Base-by-base conservation (phyloP, 2,888 invertebrate genomes). In the Cancer borealis region DNA sequence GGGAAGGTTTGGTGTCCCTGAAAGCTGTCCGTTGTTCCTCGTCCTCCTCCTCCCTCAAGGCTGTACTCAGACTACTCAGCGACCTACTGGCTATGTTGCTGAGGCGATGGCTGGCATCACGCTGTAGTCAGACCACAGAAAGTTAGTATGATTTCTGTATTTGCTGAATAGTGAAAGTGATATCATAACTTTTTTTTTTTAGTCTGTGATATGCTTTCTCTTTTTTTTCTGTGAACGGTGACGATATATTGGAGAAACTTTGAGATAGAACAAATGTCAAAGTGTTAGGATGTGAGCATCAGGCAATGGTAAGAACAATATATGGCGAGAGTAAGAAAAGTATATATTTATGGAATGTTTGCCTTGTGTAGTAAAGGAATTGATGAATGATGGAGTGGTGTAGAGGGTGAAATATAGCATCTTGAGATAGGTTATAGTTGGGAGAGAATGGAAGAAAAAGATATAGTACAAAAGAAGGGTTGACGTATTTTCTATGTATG, bases 101-200 rank as follows among this genome's bases (percentile, higher is more conserved):
- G 84, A 94, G 73, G 17, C 94, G 73, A 66, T 94, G 94, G 87
- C 54, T 94, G 60, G 94, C 94, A 92, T 94, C 94, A 21, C 89
- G 89, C 89, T 90, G 89, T 8, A 30, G 21, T 66, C 30, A 49
- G 14, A 21, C 6, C 45, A 92, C 10, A 30, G 12, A 91, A 73
- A 26, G n/a, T 90, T 54, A 54, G 90, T 26, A 21, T 46, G 30
- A 6, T 39, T 88, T 17, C 10, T 45, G 66, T n/a, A 39, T 39
- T 17, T 87, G 39, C 0, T 45, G 39, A 39, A 14, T 26, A 39
- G 10, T 87, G 17, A 39, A 39, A 39, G 39, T 66, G n/a, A 21
- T 21, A n/a, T 66, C 12, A 84, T 84, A 84, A 3, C 10, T 84
- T n/a, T 84, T 84, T 84, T 84, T 39, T 84, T 17, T 8, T 26